Percentiles rank a stretch among this genome's conserved stretches.
These are phyloP conservation scores for Homarus gammarus DNA, from an alignment of 2,888 invertebrate species.

Conservation along the genomic window DNA sequence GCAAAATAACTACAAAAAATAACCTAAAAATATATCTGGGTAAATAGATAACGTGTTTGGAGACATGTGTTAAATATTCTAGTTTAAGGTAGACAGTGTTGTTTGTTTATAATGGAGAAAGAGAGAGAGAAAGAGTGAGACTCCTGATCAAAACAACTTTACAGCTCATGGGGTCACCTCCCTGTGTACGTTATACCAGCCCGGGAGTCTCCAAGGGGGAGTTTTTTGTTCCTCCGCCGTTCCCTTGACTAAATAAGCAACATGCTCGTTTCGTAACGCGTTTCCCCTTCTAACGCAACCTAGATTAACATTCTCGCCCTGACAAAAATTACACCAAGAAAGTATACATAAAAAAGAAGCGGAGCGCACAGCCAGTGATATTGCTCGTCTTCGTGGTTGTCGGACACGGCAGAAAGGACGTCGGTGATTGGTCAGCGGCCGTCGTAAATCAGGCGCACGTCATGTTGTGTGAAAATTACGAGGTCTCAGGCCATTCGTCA, in stretches of 20 bases:
- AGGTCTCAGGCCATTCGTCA: slow-evolving; percentile 67
- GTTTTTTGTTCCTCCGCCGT: slow-evolving; percentile 20
- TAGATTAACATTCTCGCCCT: slow-evolving; percentile 13
- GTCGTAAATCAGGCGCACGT: slow-evolving; percentile 68
- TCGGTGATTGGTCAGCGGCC: slow-evolving; percentile 57
- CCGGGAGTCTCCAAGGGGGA: slow-evolving; percentile 15
- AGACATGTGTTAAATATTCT: too few species aligned
- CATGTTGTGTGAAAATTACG: slow-evolving; percentile 74
- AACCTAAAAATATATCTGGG: too few species aligned
- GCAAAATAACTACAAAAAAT: not conserved
- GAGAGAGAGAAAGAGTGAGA: not conserved
- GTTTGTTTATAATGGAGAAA: too few species aligned
- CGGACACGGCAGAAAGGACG: slow-evolving; percentile 49
- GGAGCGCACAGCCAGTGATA: slow-evolving; percentile 27
- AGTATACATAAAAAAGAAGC: slow-evolving; percentile 24
- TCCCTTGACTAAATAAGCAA: slow-evolving; percentile 19
- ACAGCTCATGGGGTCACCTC: slow-evolving; percentile 24
- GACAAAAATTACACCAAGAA: slow-evolving; percentile 24
- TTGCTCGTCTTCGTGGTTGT: slow-evolving; percentile 30
- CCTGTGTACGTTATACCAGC: slow-evolving; percentile 17
- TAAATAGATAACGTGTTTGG: too few species aligned
- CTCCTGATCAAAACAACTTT: not conserved
- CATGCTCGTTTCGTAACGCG: slow-evolving; percentile 1
- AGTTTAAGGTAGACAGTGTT: too few species aligned
- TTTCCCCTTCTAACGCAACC: not conserved